Percentiles rank a stretch among this genome's conserved stretches.
These are phyloP conservation scores for Erythrolamprus reginae DNA, from an alignment of 2,113 vertebrate species.

Conservation along the genomic window DNA sequence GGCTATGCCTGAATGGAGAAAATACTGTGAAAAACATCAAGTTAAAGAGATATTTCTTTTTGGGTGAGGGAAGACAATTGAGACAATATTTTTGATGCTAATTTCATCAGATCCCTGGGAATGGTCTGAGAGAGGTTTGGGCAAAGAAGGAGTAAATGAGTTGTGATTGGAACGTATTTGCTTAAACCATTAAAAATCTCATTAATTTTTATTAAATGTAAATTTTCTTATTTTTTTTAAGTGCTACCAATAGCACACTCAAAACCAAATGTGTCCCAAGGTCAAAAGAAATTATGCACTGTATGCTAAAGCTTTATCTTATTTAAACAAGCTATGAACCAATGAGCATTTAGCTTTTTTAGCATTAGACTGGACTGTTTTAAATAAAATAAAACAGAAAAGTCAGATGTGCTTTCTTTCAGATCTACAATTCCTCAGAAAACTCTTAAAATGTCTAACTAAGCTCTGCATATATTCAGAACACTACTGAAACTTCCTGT, in stretches of 20 bases:
- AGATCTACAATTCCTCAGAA: neutral
- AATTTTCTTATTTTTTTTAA: neutral
- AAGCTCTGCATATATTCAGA: neutral
- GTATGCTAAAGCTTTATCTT: neutral
- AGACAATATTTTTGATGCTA: neutral
- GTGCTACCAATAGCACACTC: neutral
- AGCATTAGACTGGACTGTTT: neutral
- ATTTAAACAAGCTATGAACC: neutral
- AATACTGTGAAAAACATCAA: neutral
- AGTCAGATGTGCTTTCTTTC: neutral
- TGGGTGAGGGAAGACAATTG: neutral
- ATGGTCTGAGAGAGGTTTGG: neutral
- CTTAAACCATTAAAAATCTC: neutral
- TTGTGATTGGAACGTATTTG: neutral
- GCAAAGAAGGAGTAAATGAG: neutral
- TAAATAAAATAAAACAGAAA: neutral
- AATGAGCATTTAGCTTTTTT: neutral
- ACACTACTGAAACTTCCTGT: neutral
- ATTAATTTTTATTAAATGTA: neutral
- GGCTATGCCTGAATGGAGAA: neutral
- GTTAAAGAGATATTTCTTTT: neutral
- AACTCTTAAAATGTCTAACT: neutral
- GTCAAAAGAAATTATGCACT: neutral
- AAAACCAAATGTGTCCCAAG: neutral
- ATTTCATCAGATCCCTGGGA: neutral